Evolutionary conservation across 2,113 vertebrate genomes (phyloP).

Genomic region (Tenrec ecaudatus): DNA sequence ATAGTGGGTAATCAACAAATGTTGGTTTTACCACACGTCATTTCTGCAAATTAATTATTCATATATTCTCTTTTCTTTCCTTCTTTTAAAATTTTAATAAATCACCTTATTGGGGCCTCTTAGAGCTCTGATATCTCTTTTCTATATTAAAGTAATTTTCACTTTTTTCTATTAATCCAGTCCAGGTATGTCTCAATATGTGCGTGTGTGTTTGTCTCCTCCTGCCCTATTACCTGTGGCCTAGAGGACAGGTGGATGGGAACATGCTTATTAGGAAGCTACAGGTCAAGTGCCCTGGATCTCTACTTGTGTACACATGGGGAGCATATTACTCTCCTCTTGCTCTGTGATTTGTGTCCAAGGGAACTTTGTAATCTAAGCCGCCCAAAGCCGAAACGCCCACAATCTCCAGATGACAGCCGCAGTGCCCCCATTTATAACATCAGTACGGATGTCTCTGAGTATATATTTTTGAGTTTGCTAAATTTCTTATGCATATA

Average conservation of each 20-base stretch:
- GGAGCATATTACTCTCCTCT: background rate
- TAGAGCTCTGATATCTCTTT: too few species aligned
- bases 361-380: background rate
- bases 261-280: background rate
- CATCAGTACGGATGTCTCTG: background rate
- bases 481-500: background rate
- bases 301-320: background rate
- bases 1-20: background rate
- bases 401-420: background rate
- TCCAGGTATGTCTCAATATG: background rate
- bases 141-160: constrained; percentile 15
- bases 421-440: background rate
- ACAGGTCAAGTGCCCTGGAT: background rate
- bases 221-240: background rate
- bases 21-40: background rate
- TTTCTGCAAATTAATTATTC: constrained; percentile 19
- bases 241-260: background rate
- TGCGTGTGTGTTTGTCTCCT: background rate
- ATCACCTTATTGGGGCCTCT: too few species aligned
- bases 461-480: background rate
- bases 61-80: background rate
- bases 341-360: background rate
- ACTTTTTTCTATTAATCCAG: background rate
- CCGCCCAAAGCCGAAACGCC: background rate
- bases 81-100: too few species aligned